Conservation (phyloP, 1,140 invertebrate genomes). For the Nomia melanderi region DNA sequence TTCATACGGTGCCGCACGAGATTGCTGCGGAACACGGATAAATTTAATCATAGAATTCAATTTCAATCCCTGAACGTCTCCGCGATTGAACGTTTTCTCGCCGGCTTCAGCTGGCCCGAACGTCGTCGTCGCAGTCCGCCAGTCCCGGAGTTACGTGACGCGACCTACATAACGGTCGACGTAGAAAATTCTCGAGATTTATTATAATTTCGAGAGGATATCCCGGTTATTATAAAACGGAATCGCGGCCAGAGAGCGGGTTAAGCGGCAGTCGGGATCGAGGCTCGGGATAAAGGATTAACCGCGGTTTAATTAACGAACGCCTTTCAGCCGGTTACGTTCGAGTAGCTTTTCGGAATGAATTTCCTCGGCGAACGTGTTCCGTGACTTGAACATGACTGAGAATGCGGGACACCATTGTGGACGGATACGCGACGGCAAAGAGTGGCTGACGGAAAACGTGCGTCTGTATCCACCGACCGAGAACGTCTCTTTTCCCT, state of each 20-base stretch:
- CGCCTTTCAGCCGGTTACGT: constrained; percentile 45
- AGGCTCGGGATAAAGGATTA: constrained; percentile 54
- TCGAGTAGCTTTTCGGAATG: constrained; percentile 48
- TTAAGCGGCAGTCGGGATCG: neutral
- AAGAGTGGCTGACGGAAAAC: constrained; percentile 1
- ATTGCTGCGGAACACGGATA: constrained; percentile 18
- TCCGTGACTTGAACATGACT: neutral
- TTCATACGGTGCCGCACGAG: neutral
- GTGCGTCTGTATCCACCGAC: neutral
- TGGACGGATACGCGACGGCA: neutral
- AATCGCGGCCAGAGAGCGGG: neutral
- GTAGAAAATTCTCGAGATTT: neutral
- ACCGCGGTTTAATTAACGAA: constrained; percentile 60
- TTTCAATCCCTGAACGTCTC: neutral
- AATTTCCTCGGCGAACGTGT: constrained; percentile 43
- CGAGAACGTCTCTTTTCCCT: constrained; percentile 24
- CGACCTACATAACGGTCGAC: neutral
- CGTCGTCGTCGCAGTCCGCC: neutral
- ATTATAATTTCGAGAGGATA: constrained; percentile 1
- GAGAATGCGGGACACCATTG: neutral
- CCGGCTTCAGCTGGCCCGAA: neutral
- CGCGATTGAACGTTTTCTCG: neutral
- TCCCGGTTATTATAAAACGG: neutral
- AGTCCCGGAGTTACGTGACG: neutral
- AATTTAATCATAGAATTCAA: constrained; percentile 1